Conservation (phyloP, 2,797 vertebrate species). For the Neostethus bicornis region DNA sequence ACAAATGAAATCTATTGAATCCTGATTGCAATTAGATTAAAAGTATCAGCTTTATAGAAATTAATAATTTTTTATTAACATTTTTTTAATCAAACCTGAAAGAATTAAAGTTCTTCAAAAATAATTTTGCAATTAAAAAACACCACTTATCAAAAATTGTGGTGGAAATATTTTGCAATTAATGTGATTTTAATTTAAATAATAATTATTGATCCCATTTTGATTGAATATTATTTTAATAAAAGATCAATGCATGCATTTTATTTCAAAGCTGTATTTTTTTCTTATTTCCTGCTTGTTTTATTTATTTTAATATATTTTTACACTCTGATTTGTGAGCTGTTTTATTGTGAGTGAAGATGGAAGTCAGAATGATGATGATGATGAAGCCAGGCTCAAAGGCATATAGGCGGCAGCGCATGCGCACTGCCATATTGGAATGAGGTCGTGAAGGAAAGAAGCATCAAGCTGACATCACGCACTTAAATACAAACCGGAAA, state of each 20-base stretch:
- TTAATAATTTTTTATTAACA: too few relatives aligned
- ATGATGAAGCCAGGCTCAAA: slow-evolving; percentile 77
- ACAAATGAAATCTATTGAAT: neutral
- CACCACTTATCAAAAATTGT: slow-evolving; percentile 60
- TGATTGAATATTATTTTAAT: slow-evolving; percentile 33
- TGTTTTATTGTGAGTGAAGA: slow-evolving; percentile 75
- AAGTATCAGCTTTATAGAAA: slow-evolving; percentile 22
- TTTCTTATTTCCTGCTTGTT: slow-evolving; percentile 26
- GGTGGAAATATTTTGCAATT: slow-evolving; percentile 61
- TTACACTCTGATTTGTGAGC: slow-evolving; percentile 45
- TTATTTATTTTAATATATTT: slow-evolving; percentile 23
- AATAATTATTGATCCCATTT: slow-evolving; percentile 62
- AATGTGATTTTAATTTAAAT: slow-evolving; percentile 57
- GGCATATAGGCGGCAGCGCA: slow-evolving; percentile 79
- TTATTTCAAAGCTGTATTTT: too few relatives aligned
- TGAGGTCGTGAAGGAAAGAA: slow-evolving; percentile 85
- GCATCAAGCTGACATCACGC: slow-evolving; percentile 44
- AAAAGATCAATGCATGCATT: too few relatives aligned
- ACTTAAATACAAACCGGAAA: slow-evolving; percentile 32
- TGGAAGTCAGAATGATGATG: slow-evolving; percentile 78
- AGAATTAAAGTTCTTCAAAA: slow-evolving; percentile 8
- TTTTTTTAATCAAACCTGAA: slow-evolving; percentile 9
- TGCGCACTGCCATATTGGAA: slow-evolving; percentile 96
- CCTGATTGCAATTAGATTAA: slow-evolving; percentile 23
- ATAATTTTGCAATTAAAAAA: slow-evolving; percentile 12